phyloP scores from a whole-genome alignment of 92 coral and sea anemone genomes.

The Metridium senile region DNA sequence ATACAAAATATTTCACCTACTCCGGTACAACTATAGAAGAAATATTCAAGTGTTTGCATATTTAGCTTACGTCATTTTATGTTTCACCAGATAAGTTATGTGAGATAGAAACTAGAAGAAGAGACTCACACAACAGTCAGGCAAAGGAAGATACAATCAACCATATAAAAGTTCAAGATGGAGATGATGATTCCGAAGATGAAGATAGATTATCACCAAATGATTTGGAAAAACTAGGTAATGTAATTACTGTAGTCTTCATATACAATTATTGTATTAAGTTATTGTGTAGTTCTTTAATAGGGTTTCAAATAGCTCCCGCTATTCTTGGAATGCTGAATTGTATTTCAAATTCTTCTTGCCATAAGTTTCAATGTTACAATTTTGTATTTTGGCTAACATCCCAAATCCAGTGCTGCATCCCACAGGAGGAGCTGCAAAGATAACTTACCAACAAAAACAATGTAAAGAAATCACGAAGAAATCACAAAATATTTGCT shows the following conservation, averaged over 20 bases:
- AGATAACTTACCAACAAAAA: too few relatives aligned
- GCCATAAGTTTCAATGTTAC: too few relatives aligned
- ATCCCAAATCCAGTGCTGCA: too few relatives aligned
- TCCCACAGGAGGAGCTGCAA: too few relatives aligned
- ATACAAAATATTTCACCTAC: neutral
- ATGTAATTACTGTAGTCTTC: neutral
- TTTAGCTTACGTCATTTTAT: neutral
- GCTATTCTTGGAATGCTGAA: too few relatives aligned
- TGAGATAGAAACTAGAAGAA: constrained; percentile 52
- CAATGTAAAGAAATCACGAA: too few relatives aligned
- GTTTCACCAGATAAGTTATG: constrained; percentile 35
- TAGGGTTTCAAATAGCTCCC: too few relatives aligned
- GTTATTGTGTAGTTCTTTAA: too few relatives aligned
- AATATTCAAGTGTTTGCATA: neutral
- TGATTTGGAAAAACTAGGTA: constrained; percentile 81
- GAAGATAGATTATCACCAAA: constrained; percentile 72
- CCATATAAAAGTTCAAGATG: constrained; percentile 5
- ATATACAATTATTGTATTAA: neutral
- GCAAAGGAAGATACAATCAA: constrained; percentile 7
- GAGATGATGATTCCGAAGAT: constrained; percentile 67
- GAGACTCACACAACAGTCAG: constrained; percentile 5
- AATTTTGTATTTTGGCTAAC: too few relatives aligned
- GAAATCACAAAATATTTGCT: too few relatives aligned
- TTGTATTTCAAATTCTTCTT: too few relatives aligned
- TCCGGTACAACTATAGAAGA: too few relatives aligned